phyloP scores from a whole-genome alignment of 2,888 invertebrate genomes.

The Drosophila fulvimacula region DNA sequence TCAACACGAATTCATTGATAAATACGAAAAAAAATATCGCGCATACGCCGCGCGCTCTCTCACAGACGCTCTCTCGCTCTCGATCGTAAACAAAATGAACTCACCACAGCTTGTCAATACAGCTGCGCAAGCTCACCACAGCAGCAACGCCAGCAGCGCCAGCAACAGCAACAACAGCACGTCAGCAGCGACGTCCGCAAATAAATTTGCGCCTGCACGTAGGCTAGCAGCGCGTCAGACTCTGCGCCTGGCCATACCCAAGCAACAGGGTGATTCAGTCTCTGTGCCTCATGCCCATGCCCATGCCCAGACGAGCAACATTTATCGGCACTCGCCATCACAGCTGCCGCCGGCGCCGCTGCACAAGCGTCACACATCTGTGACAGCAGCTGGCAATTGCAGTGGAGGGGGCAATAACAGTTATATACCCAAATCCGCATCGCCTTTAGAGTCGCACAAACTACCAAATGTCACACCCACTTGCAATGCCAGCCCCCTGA shows the following conservation, averaged over 20 bases:
- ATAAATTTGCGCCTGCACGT: constrained; percentile 84
- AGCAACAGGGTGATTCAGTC: constrained; percentile 79
- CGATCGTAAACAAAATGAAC: constrained; percentile 70
- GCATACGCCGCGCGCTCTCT: constrained; percentile 37
- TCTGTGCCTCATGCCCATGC: constrained; percentile 36
- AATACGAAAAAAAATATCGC: constrained; percentile 45
- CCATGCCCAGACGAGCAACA: constrained; percentile 32
- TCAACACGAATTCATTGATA: constrained; percentile 61
- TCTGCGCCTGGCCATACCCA: constrained; percentile 84
- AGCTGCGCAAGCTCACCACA: constrained; percentile 58
- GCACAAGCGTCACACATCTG: constrained; percentile 63
- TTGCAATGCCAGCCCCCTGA: constrained; percentile 37
- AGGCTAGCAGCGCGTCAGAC: constrained; percentile 84
- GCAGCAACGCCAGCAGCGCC: constrained; percentile 30
- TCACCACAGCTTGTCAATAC: constrained; percentile 73
- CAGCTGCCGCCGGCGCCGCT: constrained; percentile 81
- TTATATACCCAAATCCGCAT: constrained; percentile 75
- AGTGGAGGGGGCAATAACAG: constrained; percentile 15
- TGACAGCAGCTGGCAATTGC: constrained; percentile 13
- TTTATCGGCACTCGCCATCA: constrained; percentile 78
- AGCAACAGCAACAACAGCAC: constrained; percentile 37
- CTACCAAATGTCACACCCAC: constrained; percentile 71
- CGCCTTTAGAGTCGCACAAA: constrained; percentile 80
- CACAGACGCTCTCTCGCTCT: constrained; percentile 10
- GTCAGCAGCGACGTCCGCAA: constrained; percentile 45